Evolutionary conservation across 2,797 vertebrate species (phyloP), one percentile per base, ranked within the genome.

Genomic region (Aldrovandia affinis): DNA sequence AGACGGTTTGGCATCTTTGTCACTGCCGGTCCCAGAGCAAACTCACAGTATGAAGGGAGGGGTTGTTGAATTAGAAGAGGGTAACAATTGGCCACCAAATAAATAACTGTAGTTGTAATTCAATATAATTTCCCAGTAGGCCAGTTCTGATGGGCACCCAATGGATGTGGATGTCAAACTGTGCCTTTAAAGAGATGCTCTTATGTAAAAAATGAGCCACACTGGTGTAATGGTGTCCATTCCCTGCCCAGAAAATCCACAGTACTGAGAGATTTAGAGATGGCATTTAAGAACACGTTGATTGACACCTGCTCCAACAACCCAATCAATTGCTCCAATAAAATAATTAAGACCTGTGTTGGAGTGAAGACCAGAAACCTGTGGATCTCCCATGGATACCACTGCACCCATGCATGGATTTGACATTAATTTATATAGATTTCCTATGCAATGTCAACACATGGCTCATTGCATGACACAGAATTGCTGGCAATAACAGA

Each of bases 401-500:
- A 75, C 22, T 44, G 36, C 7, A 47, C 39, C 36, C 9, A 10
- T 8, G 36, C 36, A 75, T 44, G 20, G 39, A 47, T 22, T n/a
- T 75, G 70, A 75, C 70, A 75, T 75, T 75, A 20, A 44, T 75
- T 47, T 12, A n/a, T 75, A 75, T 75, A 39, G 70, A 75, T 75
- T 47, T 75, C 42, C 39, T 6, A n/a, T 44, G 39, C 22, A 44
- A 75, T 15, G 22, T 25, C 33, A n/a, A 73, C 33, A 20, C 36
- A 73, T 73, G 39, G 70, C 15, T 75, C 70, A 75, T 18, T 75
- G 70, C 6, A 47, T 44, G 7, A 6, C 70, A 44, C 33, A 33
- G 30, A 30, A 2, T 42, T 22, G 70, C 22, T 33, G 22, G 36
- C 2, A 75, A 20, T 39, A 44, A n/a, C 20, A 44, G 15, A 18